Evolutionary conservation across 2,113 vertebrate species (phyloP).

Genomic region (Crotophaga sulcirostris): DNA sequence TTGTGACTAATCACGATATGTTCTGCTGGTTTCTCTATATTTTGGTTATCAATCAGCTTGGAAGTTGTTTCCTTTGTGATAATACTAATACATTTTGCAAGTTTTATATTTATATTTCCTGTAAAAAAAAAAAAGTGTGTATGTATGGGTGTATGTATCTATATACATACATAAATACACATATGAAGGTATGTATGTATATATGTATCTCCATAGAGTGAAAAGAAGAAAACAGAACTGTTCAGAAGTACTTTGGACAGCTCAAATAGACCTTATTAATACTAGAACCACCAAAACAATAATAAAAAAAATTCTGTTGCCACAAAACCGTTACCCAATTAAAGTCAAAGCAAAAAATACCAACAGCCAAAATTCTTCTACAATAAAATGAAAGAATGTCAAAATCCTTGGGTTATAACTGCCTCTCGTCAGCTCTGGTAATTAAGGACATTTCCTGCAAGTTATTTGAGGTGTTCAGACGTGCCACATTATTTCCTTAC

Average conservation of each 20-base stretch:
- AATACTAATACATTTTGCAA: background rate
- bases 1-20: background rate
- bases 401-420: background rate
- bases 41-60: background rate
- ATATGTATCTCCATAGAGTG: background rate
- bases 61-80: background rate
- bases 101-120: no score
- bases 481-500: background rate
- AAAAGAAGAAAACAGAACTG: background rate
- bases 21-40: background rate
- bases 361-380: background rate
- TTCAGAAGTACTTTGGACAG: background rate
- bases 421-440: background rate
- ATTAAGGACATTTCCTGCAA: background rate
- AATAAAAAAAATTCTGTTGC: background rate
- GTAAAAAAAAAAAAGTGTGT: no score
- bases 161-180: background rate
- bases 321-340: background rate
- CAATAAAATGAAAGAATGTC: background rate
- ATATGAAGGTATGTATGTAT: background rate
- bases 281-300: background rate
- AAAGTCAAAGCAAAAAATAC: background rate
- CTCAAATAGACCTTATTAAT: background rate
- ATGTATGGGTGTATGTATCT: background rate
- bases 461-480: background rate